These are phyloP conservation scores for Calliopum simillimum DNA, from an alignment of 2,888 invertebrate species.

Conservation along the genomic window DNA sequence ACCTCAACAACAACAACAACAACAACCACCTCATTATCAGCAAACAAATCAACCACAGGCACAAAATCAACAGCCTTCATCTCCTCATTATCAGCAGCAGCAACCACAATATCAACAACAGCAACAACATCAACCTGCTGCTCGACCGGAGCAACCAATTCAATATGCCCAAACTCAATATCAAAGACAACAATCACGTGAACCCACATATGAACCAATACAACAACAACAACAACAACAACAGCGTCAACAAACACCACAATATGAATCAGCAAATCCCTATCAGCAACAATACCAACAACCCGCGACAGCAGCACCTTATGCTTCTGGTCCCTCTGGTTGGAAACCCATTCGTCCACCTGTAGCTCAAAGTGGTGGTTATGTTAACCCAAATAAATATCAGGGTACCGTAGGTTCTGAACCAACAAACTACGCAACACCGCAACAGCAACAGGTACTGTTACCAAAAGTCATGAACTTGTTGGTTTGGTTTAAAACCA, in stretches of 20 bases:
- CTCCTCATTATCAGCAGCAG: slow-evolving; percentile 29
- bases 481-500: no score
- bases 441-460: slow-evolving; percentile 39
- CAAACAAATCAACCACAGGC: slow-evolving; percentile 20
- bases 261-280: slow-evolving; percentile 35
- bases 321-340: slow-evolving; percentile 34
- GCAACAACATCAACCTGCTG: slow-evolving; percentile 36
- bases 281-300: slow-evolving; percentile 21
- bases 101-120: slow-evolving; percentile 39
- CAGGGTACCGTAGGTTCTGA: slow-evolving; percentile 26
- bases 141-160: slow-evolving; percentile 25
- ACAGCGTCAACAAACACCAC: slow-evolving; percentile 39
- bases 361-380: slow-evolving; percentile 34
- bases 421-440: slow-evolving; percentile 36
- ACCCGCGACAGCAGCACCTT: slow-evolving; percentile 23
- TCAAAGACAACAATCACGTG: slow-evolving; percentile 53
- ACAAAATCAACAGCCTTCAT: slow-evolving; percentile 32
- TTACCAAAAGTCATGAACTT: no score
- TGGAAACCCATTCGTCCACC: slow-evolving; percentile 57
- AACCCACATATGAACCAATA: slow-evolving; percentile 42
- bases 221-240: slow-evolving; percentile 44
- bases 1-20: slow-evolving; percentile 33
- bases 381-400: slow-evolving; percentile 43
- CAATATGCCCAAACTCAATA: slow-evolving; percentile 21
- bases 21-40: slow-evolving; percentile 30